Percentiles rank a stretch among this genome's conserved stretches.
phyloP scores from a whole-genome alignment of 2,888 invertebrate species.

The Tricholauxania praeusta region DNA sequence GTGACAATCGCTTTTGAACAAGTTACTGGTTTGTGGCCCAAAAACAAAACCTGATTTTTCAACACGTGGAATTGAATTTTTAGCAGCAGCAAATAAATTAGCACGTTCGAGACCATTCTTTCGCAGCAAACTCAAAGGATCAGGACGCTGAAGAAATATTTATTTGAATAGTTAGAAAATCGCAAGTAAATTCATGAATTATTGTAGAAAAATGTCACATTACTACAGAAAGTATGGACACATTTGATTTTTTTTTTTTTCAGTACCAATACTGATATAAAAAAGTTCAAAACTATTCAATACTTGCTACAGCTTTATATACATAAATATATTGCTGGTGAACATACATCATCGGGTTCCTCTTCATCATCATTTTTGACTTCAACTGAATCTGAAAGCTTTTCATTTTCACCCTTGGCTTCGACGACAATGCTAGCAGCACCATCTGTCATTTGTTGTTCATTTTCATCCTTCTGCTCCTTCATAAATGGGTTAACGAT shows the following conservation, averaged over 20 bases:
- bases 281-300: background rate
- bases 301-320: background rate
- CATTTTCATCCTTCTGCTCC: conserved; percentile 56
- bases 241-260: background rate
- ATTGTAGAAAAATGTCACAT: too few relatives aligned
- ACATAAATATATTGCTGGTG: background rate
- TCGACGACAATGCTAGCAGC: conserved; percentile 22
- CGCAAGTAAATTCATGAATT: background rate
- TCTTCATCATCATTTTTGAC: conserved; percentile 50
- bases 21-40: too few relatives aligned
- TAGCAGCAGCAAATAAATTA: conserved; percentile 63
- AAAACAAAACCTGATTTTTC: conserved; percentile 83
- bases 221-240: too few relatives aligned
- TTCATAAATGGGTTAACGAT: conserved; percentile 63
- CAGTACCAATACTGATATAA: background rate
- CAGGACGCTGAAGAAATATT: conserved; percentile 54
- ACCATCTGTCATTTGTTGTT: conserved; percentile 42
- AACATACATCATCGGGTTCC: conserved; percentile 55
- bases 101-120: conserved; percentile 65
- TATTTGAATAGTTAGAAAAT: background rate
- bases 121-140: conserved; percentile 62
- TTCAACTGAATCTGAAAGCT: conserved; percentile 40
- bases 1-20: too few relatives aligned
- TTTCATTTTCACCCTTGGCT: conserved; percentile 42
- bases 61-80: conserved; percentile 67